Percentiles rank a stretch among this genome's conserved stretches.
These are phyloP conservation scores for Pelodytes ibericus DNA, from an alignment of 2,797 vertebrate species.

Conservation along the genomic window DNA sequence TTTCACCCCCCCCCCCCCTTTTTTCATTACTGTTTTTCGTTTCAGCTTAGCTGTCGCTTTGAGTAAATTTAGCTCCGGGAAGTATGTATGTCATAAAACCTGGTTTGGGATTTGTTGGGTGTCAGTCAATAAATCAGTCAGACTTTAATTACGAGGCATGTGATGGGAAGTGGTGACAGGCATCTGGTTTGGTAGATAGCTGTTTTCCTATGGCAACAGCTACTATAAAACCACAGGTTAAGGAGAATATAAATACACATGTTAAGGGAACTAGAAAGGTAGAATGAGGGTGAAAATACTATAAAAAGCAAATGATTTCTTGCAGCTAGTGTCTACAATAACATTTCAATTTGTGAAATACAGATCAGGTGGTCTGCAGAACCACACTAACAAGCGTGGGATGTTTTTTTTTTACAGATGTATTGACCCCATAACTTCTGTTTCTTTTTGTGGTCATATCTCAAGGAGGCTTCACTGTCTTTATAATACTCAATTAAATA, in stretches of 20 bases:
- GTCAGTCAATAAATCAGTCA: conserved; percentile 97
- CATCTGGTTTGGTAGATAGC: conserved; percentile 78
- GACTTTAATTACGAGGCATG: conserved; percentile 92
- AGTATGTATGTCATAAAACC: conserved; percentile 89
- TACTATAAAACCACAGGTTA: conserved; percentile 68
- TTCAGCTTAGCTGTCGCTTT: conserved; percentile 71
- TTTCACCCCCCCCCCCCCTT: conserved; percentile 53
- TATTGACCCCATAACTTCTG: no score
- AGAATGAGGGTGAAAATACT: conserved; percentile 8
- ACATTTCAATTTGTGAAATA: not conserved
- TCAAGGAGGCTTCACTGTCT: no score
- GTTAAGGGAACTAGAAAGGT: conserved; percentile 46
- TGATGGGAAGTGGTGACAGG: conserved; percentile 83
- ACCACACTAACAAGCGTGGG: not conserved
- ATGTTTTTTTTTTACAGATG: no score
- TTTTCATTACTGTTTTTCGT: conserved; percentile 47
- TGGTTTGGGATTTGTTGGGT: conserved; percentile 89
- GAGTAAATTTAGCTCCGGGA: conserved; percentile 81
- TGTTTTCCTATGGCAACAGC: conserved; percentile 78
- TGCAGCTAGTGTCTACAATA: not conserved
- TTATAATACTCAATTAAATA: not conserved
- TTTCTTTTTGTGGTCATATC: no score
- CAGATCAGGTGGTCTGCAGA: not conserved
- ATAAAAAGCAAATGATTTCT: conserved; percentile 1
- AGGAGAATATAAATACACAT: conserved; percentile 56